A percentile compares a stretch with the other conserved stretches of the same genome.
These are phyloP conservation scores for Aphelenchoides avenae DNA, from an alignment of 1,140 invertebrate genomes.

Conservation along the genomic window DNA sequence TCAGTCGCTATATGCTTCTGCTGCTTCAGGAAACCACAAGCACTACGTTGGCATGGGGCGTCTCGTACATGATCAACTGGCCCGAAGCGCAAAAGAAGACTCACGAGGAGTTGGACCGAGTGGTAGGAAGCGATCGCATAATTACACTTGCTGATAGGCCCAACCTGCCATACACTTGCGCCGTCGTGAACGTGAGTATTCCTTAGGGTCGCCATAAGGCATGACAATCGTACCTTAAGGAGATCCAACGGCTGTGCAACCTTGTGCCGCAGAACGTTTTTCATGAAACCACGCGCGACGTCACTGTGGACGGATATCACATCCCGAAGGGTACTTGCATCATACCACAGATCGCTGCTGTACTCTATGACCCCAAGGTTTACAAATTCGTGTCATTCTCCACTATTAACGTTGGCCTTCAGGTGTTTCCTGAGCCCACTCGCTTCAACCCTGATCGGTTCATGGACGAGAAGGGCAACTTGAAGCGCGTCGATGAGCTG, in stretches of 20 bases:
- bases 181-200: constrained; percentile 20
- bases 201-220: too few species aligned
- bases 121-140: constrained; percentile 12
- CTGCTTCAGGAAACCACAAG: constrained; percentile 5
- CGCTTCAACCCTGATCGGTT: constrained; percentile 8
- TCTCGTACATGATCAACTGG: constrained; percentile 6
- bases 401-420: too few species aligned
- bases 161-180: constrained; percentile 7
- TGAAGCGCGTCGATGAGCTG: constrained; percentile 7
- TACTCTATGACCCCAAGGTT: constrained; percentile 19
- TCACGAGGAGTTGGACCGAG: constrained; percentile 10
- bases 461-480: constrained; percentile 12
- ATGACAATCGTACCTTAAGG: too few species aligned
- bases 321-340: constrained; percentile 18
- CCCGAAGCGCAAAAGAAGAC: constrained; percentile 18
- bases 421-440: constrained; percentile 5
- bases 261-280: constrained; percentile 7
- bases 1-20: too few species aligned
- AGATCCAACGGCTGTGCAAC: constrained; percentile 24
- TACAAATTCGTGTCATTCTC: too few species aligned
- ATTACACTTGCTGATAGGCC: constrained; percentile 9
- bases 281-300: constrained; percentile 15
- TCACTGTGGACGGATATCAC: constrained; percentile 10
- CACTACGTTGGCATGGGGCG: constrained; percentile 6
- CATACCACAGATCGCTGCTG: constrained; percentile 7